A percentile compares a stretch with the other conserved stretches of the same genome.
These are phyloP conservation scores for Pseudomyrmex sp. DNA, from an alignment of 1,140 invertebrate genomes.

Conservation along the genomic window DNA sequence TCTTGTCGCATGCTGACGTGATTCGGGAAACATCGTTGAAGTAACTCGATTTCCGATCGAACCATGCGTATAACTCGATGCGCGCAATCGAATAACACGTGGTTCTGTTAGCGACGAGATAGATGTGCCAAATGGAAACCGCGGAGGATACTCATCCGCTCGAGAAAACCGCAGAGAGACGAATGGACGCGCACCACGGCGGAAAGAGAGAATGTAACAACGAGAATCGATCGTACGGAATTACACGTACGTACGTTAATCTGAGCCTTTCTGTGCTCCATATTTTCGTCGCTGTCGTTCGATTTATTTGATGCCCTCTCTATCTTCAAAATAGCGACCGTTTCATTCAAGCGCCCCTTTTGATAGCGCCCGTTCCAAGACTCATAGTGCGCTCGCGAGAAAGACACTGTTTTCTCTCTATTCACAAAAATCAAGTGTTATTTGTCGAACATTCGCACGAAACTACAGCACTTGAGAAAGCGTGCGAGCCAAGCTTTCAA, in stretches of 20 bases:
- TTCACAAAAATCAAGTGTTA: background rate
- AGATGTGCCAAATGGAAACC: slow-evolving; percentile 51
- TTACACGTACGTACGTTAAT: slow-evolving; percentile 57
- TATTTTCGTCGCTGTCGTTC: slow-evolving; percentile 10
- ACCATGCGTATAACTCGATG: slow-evolving; percentile 46
- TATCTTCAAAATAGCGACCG: background rate
- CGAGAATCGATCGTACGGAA: slow-evolving; percentile 44
- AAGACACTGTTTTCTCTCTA: background rate
- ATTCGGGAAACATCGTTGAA: slow-evolving; percentile 42
- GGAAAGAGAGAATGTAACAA: slow-evolving; percentile 43
- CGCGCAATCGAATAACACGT: slow-evolving; percentile 51
- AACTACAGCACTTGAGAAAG: slow-evolving; percentile 1
- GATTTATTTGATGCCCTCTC: slow-evolving; percentile 25
- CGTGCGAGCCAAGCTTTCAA: background rate
- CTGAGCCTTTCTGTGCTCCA: slow-evolving; percentile 25
- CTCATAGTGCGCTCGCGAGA: too few species aligned
- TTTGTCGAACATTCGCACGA: slow-evolving; percentile 19
- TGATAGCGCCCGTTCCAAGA: too few species aligned
- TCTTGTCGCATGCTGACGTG: slow-evolving; percentile 31
- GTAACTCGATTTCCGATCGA: slow-evolving; percentile 57
- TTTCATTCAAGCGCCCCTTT: background rate
- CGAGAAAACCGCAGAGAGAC: slow-evolving; percentile 54
- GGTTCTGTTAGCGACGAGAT: slow-evolving; percentile 53
- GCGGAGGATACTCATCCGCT: slow-evolving; percentile 51
- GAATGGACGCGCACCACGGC: slow-evolving; percentile 13